Conservation (phyloP, 2,113 vertebrate species). For the Perca fluviatilis region DNA sequence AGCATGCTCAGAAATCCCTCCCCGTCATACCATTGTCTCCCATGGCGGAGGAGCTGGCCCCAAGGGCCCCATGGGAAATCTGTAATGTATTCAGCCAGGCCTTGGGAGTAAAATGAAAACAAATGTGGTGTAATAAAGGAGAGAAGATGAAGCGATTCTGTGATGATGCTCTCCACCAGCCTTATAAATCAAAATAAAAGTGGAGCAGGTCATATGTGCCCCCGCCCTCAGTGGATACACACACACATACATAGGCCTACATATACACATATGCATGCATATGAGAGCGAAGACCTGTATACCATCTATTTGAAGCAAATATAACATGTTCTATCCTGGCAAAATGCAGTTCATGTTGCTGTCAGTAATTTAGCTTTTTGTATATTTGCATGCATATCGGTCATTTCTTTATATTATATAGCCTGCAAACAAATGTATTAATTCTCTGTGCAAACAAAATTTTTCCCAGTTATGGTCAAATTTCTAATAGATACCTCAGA, state of each 20-base stretch:
- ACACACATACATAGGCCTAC: background rate
- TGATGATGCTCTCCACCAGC: slow-evolving; percentile 80
- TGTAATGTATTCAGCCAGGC: slow-evolving; percentile 83
- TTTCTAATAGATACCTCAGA: background rate
- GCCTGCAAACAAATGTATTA: background rate
- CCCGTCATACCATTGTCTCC: slow-evolving; percentile 76
- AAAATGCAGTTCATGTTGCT: background rate
- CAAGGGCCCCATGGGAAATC: slow-evolving; percentile 76
- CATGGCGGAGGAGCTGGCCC: slow-evolving; percentile 64
- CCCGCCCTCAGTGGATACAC: slow-evolving; percentile 37
- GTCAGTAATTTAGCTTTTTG: background rate
- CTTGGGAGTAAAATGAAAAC: slow-evolving; percentile 86
- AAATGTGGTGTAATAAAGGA: slow-evolving; percentile 85
- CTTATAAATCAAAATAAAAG: slow-evolving; percentile 86
- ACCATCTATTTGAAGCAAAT: slow-evolving; percentile 14
- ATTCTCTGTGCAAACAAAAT: background rate
- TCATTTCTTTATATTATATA: background rate
- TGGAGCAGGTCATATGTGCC: slow-evolving; percentile 75
- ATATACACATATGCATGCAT: background rate
- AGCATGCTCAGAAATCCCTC: slow-evolving; percentile 73
- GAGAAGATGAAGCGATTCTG: slow-evolving; percentile 84
- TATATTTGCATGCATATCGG: background rate
- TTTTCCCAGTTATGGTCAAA: accelerated
- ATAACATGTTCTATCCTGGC: background rate
- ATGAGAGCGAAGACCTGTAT: background rate